phyloP scores from a whole-genome alignment of 2,113 vertebrate genomes.

The Probosciger aterrimus region DNA sequence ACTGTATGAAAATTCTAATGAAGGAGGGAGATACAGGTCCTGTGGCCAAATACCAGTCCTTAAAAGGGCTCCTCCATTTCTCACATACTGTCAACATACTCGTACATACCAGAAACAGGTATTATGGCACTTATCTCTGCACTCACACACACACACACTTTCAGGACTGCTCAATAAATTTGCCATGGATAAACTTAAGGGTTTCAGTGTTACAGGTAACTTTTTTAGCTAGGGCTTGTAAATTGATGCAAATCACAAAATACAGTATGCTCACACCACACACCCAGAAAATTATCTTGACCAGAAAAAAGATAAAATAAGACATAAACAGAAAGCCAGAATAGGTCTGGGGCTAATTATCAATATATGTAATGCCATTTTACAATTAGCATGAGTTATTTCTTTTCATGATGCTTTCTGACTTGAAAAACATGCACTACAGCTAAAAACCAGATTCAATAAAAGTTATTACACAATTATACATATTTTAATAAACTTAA shows the following conservation, averaged over 20 bases:
- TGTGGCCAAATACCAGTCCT: background rate
- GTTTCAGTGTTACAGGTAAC: background rate
- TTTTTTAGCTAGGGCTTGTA: background rate
- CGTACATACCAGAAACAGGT: background rate
- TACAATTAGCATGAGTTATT: background rate
- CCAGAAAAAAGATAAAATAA: background rate
- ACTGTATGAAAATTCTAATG: background rate
- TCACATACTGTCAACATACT: background rate
- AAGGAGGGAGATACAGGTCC: background rate
- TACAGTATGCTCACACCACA: background rate
- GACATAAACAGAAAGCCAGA: background rate
- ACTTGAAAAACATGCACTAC: background rate
- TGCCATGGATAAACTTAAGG: background rate
- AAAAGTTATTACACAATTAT: background rate
- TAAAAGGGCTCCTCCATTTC: background rate
- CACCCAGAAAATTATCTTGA: background rate
- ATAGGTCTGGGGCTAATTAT: background rate
- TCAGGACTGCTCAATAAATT: background rate
- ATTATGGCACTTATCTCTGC: background rate
- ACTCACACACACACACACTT: background rate
- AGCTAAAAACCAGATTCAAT: background rate
- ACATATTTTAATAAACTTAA: background rate
- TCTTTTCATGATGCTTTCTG: background rate
- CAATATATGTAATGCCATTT: background rate
- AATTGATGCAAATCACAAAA: background rate